Evolutionary conservation across 2,797 vertebrate genomes (phyloP), one percentile per base, ranked within the genome.

Genomic region (Cichlasoma orientale): DNA sequence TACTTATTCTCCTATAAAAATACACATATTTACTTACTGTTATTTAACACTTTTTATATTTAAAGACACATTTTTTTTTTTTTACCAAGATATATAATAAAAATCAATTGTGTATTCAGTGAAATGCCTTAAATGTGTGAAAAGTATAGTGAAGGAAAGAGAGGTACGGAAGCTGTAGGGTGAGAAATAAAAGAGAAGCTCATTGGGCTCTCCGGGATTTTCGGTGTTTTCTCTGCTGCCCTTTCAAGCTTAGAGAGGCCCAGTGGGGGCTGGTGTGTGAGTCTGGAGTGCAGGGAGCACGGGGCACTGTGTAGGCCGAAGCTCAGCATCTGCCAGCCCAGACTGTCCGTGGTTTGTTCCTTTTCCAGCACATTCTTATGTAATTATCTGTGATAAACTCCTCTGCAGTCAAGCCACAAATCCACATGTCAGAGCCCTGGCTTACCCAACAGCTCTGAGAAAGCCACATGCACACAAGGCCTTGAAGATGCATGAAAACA

Each of bases 341-440:
- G 89, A 88, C 86, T 82, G 88, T 91, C 90, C 79, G 75, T 90
- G 92, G 92, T 92, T 90, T 93, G 88, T 93, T 93, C 88, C 84
- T 88, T 83, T 92, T 92, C 93, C 93, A 93, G 88, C 85, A 89
- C 90, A 94, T 94, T 94, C 91, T 93, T 93, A 88, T 44, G 87
- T 92, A 95, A 94, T 93, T 93, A 94, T 94, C 92, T 93, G 90
- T 90, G 93, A 94, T 94, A 93, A 92, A 93, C 93, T 92, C 88
- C 90, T 93, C 88, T 91, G 92, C 92, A 93, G 90, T 91, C 82
- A 82, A 93, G 85, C 91, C 91, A 88, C 92, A 94, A 92, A 94
- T 91, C 92, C 91, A 92, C 91, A 88, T 90, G 92, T 91, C 90
- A 89, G 83, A 86, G 88, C 80, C 90, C 89, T 84, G 90, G 91